These are phyloP conservation scores for Volucella inanis DNA, from an alignment of 2,888 invertebrate genomes.

Conservation along the genomic window DNA sequence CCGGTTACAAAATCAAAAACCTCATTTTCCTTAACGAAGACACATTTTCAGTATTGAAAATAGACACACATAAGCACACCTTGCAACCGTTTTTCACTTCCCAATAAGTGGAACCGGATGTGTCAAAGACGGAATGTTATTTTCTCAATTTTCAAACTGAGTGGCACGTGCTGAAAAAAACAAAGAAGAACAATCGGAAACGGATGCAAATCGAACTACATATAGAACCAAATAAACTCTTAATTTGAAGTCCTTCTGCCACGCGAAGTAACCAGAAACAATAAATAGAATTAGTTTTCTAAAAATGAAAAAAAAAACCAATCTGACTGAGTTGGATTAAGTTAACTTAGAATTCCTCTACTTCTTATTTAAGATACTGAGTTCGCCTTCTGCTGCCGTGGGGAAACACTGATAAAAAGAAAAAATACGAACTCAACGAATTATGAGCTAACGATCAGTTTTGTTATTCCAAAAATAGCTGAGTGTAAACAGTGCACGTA, in stretches of 20 bases:
- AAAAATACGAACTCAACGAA: slow-evolving; percentile 53
- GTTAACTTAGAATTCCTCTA: slow-evolving; percentile 20
- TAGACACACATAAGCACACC: slow-evolving; percentile 65
- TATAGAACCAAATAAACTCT: slow-evolving; percentile 60
- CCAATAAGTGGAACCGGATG: slow-evolving; percentile 74
- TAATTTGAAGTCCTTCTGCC: slow-evolving; percentile 54
- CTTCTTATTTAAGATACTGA: slow-evolving; percentile 44
- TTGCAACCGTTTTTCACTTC: slow-evolving; percentile 62
- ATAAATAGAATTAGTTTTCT: slow-evolving; percentile 22
- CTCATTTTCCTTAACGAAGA: slow-evolving; percentile 22
- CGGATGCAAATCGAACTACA: slow-evolving; percentile 60
- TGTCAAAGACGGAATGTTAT: slow-evolving; percentile 63
- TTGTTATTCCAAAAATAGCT: slow-evolving; percentile 65
- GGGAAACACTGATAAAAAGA: slow-evolving; percentile 42
- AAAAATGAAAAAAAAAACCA: slow-evolving; percentile 23
- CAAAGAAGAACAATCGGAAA: neutral
- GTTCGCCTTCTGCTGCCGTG: slow-evolving; percentile 41
- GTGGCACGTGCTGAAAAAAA: slow-evolving; percentile 63
- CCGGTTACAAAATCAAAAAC: slow-evolving; percentile 56
- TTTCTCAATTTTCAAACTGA: slow-evolving; percentile 40
- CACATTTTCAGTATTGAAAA: slow-evolving; percentile 53
- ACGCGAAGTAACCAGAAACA: slow-evolving; percentile 14
- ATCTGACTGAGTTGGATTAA: neutral
- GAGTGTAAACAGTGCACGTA: slow-evolving; percentile 49
- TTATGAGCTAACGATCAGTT: slow-evolving; percentile 65